Base-by-base conservation (phyloP, 2,113 vertebrate species). In the Spea bombifrons region DNA sequence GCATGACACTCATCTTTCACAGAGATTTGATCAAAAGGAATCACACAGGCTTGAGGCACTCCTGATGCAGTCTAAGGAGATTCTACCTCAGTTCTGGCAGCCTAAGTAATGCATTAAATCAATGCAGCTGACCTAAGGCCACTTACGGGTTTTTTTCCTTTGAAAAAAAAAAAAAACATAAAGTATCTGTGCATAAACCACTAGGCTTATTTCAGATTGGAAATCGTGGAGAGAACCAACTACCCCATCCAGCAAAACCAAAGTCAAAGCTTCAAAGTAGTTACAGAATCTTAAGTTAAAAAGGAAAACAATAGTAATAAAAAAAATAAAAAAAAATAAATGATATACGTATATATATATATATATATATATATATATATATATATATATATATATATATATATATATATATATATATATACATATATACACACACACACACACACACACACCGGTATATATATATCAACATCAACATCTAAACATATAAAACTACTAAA, bases 1-100 rank as follows among this genome's bases (percentile, higher is more conserved):
- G 89, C 94, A 93, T 89, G 93, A 96, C 94, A 95, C 94, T 93
- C 94, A 95, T 95, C 95, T 93, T 94, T 96, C 95, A 94, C 94
- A 94, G 89, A 94, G 92, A 92, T 94, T 90, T 95, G 94, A 96
- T 96, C 94, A 96, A 96, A 96, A 95, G 92, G 92, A 91, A 92
- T 91, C 90, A 89, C 91, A 91, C 90, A 92, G 90, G 93, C 93
- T 92, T 81, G 88, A 89, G 91, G 94, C 90, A 86, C 89, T 90
- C 88, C 92, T 86, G 92, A 93, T 93, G 93, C 93, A 90, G 92
- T 87, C 88, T 84, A 85, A 90, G 89, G 90, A 93, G 92, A 90
- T 89, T 88, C 78, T 87, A 89, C 88, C 90, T 85, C 85, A 83
- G 81, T 88, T 84, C 88, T 76, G 86, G 86, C 89, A 84, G 86